Evolutionary conservation across 2,797 vertebrate species (phyloP).

Genomic region (Coranthus polyacanthus): DNA sequence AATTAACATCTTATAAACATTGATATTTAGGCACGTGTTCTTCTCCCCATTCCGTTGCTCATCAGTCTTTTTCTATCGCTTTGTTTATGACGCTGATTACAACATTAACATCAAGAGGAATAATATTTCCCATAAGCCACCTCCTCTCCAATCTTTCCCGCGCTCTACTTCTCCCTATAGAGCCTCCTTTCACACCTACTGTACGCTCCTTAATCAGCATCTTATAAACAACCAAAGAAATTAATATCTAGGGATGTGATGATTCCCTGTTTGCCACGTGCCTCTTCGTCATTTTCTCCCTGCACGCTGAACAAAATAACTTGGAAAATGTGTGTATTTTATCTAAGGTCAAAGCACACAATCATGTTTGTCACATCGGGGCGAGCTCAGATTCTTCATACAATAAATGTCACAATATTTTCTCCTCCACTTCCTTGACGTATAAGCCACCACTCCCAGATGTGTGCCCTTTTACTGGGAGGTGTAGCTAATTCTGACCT

Average conservation of each 20-base stretch:
- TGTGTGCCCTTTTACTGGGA: conserved; percentile 1
- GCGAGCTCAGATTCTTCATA: conserved; percentile 2
- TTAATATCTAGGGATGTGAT: conserved; percentile 53
- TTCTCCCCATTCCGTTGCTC: conserved; percentile 19
- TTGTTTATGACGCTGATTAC: conserved; percentile 33
- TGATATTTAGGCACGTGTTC: conserved; percentile 36
- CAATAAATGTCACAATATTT: conserved; percentile 16
- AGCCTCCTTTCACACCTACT: conserved; percentile 28
- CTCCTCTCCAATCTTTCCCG: conserved; percentile 27
- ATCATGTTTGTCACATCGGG: conserved; percentile 19
- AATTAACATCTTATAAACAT: conserved; percentile 52
- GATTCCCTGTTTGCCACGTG: conserved; percentile 57
- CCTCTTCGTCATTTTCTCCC: conserved; percentile 14
- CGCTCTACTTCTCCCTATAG: conserved; percentile 18
- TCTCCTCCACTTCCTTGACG: conserved; percentile 1
- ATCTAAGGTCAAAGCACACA: conserved; percentile 26
- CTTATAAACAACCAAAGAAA: conserved; percentile 54
- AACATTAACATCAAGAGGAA: conserved; percentile 44
- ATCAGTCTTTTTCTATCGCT: conserved; percentile 44
- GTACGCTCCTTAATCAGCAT: conserved; percentile 53
- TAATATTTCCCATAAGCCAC: conserved; percentile 46
- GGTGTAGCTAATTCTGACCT: conserved; percentile 47
- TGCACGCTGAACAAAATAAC: conserved; percentile 27
- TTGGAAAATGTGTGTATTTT: conserved; percentile 31
- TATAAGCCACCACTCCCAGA: neutral